phyloP scores from a whole-genome alignment of 2,113 vertebrate species.

The Carassius carassius region DNA sequence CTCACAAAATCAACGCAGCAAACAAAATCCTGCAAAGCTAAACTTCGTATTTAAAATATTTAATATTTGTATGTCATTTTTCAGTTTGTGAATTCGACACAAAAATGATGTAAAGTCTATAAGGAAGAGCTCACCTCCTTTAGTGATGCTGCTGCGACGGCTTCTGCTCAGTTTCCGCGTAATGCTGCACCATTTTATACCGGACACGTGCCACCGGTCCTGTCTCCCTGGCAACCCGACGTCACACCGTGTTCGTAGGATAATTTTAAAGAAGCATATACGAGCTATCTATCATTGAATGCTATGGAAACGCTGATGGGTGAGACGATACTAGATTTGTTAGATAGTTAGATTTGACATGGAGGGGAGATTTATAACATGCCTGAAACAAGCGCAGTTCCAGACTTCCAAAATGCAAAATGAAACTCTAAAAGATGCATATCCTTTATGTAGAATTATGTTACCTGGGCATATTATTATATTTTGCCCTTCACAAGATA shows the following conservation, averaged over 20 bases:
- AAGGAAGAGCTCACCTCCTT: constrained; percentile 50
- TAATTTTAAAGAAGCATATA: constrained; percentile 41
- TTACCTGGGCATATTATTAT: background rate
- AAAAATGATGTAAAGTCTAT: background rate
- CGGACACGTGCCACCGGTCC: constrained; percentile 63
- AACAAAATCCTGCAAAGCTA: background rate
- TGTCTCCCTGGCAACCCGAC: constrained; percentile 72
- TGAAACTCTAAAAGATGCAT: background rate
- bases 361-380: background rate
- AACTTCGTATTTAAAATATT: background rate
- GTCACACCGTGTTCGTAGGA: constrained; percentile 62
- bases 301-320: constrained; percentile 50
- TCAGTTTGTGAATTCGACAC: background rate
- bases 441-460: background rate
- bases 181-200: constrained; percentile 69
- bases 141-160: constrained; percentile 68
- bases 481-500: background rate
- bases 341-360: no score
- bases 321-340: background rate
- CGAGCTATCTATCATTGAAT: constrained; percentile 62
- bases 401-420: background rate
- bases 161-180: constrained; percentile 56
- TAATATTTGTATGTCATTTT: no score
- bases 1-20: background rate
- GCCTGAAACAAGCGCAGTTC: background rate